A percentile compares a stretch with the other conserved stretches of the same genome.
Conservation (phyloP, 1,140 invertebrate genomes). For the Drosophila parvula region DNA sequence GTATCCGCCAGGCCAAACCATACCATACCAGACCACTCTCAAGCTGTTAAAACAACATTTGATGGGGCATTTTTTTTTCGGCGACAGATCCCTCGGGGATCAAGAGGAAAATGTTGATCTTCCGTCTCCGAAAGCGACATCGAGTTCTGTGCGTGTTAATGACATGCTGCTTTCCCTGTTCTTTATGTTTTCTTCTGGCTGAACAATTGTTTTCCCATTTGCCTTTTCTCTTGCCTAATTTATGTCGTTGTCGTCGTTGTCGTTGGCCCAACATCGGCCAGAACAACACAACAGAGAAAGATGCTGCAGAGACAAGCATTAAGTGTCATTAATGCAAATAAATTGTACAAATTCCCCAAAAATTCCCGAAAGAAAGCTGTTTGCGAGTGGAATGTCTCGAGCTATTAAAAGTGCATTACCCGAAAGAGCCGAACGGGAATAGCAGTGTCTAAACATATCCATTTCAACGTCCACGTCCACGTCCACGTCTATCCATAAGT, state of each 20-base stretch:
- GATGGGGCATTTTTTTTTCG: constrained; percentile 37
- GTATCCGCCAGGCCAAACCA: constrained; percentile 2
- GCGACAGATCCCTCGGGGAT: constrained; percentile 37
- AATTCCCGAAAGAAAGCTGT: constrained; percentile 30
- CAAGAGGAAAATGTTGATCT: constrained; percentile 50
- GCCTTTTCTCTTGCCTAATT: constrained; percentile 42
- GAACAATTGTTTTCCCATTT: constrained; percentile 69
- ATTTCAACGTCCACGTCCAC: constrained; percentile 10
- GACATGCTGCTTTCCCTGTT: constrained; percentile 42
- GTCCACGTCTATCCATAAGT: constrained; percentile 18
- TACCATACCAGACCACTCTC: not conserved
- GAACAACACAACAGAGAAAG: constrained; percentile 33
- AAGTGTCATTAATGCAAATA: constrained; percentile 79
- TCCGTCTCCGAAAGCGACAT: constrained; percentile 1
- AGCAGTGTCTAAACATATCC: constrained; percentile 19
- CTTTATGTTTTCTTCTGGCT: constrained; percentile 42
- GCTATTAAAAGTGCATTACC: constrained; percentile 72
- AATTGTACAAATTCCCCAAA: constrained; percentile 49
- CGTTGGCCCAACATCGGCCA: constrained; percentile 20
- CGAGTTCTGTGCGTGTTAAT: constrained; percentile 41
- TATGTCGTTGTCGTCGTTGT: constrained; percentile 50
- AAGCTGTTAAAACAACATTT: constrained; percentile 59
- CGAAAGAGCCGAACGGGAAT: not conserved
- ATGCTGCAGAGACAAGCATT: constrained; percentile 50
- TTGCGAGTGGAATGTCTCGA: constrained; percentile 15